phyloP scores from a whole-genome alignment of 2,888 invertebrate genomes.

The Pachliopta kotzebuea region DNA sequence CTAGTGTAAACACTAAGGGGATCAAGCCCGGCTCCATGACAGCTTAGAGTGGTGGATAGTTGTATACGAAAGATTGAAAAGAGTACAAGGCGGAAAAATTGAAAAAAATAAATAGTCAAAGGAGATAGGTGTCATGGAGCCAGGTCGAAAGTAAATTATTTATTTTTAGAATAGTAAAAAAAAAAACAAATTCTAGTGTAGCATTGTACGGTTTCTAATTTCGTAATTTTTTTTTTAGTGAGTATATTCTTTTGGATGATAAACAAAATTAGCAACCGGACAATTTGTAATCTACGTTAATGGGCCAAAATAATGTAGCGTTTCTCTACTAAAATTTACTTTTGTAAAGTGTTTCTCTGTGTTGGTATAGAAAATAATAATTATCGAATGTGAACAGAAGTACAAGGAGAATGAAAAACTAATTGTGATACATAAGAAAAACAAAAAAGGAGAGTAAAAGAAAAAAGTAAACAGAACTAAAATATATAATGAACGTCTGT shows the following conservation, averaged over 20 bases:
- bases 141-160: conserved; percentile 52
- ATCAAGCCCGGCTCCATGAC: conserved; percentile 62
- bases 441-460: conserved; percentile 39
- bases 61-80: conserved; percentile 21
- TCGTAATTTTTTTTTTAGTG: conserved; percentile 27
- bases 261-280: conserved; percentile 65
- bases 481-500: conserved; percentile 40
- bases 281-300: conserved; percentile 64
- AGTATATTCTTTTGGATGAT: conserved; percentile 6
- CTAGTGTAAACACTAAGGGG: conserved; percentile 50
- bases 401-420: conserved; percentile 58
- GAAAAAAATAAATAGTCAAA: conserved; percentile 9
- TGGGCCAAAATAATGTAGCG: conserved; percentile 74
- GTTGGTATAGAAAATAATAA: conserved; percentile 66
- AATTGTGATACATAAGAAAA: conserved; percentile 50
- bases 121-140: conserved; percentile 64
- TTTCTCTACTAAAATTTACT: conserved; percentile 62
- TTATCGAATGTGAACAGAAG: conserved; percentile 66
- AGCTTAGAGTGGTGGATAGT: conserved; percentile 39
- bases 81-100: conserved; percentile 19
- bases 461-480: conserved; percentile 37
- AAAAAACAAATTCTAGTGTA: conserved; percentile 59
- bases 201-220: conserved; percentile 69
- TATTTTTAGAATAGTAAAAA: conserved; percentile 53
- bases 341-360: conserved; percentile 80